A percentile compares a stretch with the other conserved stretches of the same genome.
Conservation (phyloP, 1,140 invertebrate genomes). For the Tribolium madens region DNA sequence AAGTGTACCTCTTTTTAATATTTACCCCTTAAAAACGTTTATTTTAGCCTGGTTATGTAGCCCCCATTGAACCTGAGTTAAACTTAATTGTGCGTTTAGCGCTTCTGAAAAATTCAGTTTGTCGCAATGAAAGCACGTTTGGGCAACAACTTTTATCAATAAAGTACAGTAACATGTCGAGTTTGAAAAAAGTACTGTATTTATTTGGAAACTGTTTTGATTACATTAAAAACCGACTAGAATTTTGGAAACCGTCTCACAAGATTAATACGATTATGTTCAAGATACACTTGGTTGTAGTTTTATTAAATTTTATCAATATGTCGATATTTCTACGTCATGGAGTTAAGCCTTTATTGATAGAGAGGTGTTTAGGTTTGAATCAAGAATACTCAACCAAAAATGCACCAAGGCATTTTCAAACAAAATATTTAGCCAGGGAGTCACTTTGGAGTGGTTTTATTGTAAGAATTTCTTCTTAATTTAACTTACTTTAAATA, state of each 20-base stretch:
- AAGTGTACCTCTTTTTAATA: slow-evolving; percentile 50
- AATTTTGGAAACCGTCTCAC: slow-evolving; percentile 56
- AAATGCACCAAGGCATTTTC: slow-evolving; percentile 55
- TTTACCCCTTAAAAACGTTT: slow-evolving; percentile 33
- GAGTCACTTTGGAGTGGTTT: slow-evolving; percentile 65
- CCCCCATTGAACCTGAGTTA: slow-evolving; percentile 59
- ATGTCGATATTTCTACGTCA: slow-evolving; percentile 60
- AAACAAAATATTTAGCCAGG: slow-evolving; percentile 62
- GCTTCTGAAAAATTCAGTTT: slow-evolving; percentile 60
- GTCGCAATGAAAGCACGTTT: slow-evolving; percentile 60
- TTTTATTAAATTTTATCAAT: slow-evolving; percentile 62
- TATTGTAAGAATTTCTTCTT: slow-evolving; percentile 59
- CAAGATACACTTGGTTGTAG: slow-evolving; percentile 52
- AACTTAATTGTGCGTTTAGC: slow-evolving; percentile 57
- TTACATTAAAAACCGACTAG: slow-evolving; percentile 60
- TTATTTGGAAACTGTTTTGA: slow-evolving; percentile 52
- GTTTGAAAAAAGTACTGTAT: slow-evolving; percentile 57
- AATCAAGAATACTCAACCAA: slow-evolving; percentile 59
- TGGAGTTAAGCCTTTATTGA: slow-evolving; percentile 60
- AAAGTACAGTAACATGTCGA: slow-evolving; percentile 62
- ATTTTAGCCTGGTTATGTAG: slow-evolving; percentile 58
- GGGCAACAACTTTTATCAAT: slow-evolving; percentile 64
- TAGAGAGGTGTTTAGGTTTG: slow-evolving; percentile 62
- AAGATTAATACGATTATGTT: slow-evolving; percentile 53
- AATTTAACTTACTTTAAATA: not conserved